phyloP scores from a whole-genome alignment of 2,797 vertebrate species.

The Knipowitschia caucasica region DNA sequence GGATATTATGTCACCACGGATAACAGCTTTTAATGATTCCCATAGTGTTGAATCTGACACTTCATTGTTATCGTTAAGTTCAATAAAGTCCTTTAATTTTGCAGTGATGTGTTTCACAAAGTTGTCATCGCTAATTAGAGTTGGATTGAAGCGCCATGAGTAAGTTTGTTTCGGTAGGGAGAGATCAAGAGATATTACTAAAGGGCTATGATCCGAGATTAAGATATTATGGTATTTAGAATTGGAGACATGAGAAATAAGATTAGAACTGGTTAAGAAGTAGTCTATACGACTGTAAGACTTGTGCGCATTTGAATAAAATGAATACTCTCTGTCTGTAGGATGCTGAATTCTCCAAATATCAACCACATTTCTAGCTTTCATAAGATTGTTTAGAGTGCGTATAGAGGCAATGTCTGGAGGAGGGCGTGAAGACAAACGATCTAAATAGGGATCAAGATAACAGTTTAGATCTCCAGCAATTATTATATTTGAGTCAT shows the following conservation, averaged over 20 bases:
- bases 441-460: not conserved
- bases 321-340: not conserved
- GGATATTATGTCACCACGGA: too few relatives aligned
- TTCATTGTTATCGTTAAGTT: not conserved
- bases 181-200: not conserved
- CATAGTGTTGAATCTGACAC: not conserved
- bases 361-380: constrained; percentile 1
- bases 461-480: constrained; percentile 1
- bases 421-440: not conserved
- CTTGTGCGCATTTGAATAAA: not conserved
- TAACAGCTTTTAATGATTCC: too few relatives aligned
- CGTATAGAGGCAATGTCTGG: not conserved
- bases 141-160: not conserved
- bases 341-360: constrained; percentile 4
- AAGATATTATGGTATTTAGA: constrained; percentile 5
- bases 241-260: not conserved
- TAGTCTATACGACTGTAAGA: not conserved
- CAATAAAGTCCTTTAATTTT: not conserved
- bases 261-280: not conserved
- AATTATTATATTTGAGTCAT: constrained; percentile 1
- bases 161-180: constrained; percentile 5
- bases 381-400: not conserved
- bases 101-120: not conserved
- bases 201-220: constrained; percentile 4
- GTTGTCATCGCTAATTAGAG: not conserved